phyloP scores from a whole-genome alignment of 2,888 invertebrate species.

The Aphidius colemani region DNA sequence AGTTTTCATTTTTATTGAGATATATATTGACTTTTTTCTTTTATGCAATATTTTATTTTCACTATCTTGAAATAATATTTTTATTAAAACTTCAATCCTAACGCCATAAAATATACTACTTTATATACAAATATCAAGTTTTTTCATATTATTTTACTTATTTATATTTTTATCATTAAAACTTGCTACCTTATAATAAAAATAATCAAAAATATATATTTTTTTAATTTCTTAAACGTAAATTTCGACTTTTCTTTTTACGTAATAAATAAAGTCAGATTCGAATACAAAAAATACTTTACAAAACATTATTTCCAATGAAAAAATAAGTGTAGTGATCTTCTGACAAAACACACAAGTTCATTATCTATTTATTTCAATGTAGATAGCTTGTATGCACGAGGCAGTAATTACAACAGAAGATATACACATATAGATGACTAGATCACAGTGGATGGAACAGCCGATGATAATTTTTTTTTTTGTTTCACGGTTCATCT shows the following conservation, averaged over 20 bases:
- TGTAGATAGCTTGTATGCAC: conserved; percentile 26
- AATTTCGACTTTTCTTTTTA: too few species aligned
- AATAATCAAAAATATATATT: too few species aligned
- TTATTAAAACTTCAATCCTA: too few species aligned
- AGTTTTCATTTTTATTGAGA: conserved; percentile 14
- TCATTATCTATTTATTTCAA: conserved; percentile 24
- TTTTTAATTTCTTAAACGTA: too few species aligned
- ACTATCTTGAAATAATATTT: too few species aligned
- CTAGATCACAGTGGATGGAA: conserved; percentile 55
- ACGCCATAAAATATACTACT: too few species aligned
- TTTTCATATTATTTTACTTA: too few species aligned
- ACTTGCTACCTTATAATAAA: too few species aligned
- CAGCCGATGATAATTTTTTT: conserved; percentile 42
- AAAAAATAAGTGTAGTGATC: conserved; percentile 11
- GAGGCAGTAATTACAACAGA: conserved; percentile 34
- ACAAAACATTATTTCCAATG: conserved; percentile 14
- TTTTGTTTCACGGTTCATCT: conserved; percentile 8
- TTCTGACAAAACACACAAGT: conserved; percentile 25
- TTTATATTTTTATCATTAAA: too few species aligned
- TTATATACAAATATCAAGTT: too few species aligned
- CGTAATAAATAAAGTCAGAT: too few species aligned
- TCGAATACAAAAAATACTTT: not conserved
- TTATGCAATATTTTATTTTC: conserved; percentile 11
- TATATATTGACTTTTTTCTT: conserved; percentile 16
- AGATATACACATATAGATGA: conserved; percentile 40